Evolutionary conservation across 2,113 vertebrate species (phyloP), one percentile per base, ranked within the genome.

Genomic region (Phoxinus phoxinus): DNA sequence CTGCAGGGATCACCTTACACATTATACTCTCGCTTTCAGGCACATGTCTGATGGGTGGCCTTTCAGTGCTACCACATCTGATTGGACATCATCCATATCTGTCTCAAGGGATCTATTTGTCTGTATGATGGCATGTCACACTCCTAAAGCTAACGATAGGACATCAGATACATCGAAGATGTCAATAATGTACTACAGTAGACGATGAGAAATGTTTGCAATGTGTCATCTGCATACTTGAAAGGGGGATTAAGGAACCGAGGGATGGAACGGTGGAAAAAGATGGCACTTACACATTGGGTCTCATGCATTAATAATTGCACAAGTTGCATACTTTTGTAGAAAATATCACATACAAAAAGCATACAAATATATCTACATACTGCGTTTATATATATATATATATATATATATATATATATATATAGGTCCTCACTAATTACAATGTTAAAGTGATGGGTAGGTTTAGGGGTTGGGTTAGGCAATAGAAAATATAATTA

Each of bases 1-100:
- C 84, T 2, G 87, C 83, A 1, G 44, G 88, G 93, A 93, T 95
- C 91, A 91, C 88, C 93, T 93, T 94, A 93, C 93, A 91, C 91
- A 90, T 89, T 90, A 92, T 91, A 91, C 71, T 87, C 81, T 84
- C 74, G 35, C 63, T 81, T 77, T 85, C 83, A 25, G 67, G 71
- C 76, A 44, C 78, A 85, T 88, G 86, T 81, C 90, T 80, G 15
- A 85, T 80, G 72, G 89, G 87, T 91, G 86, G 90, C 80, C 86
- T 88, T 90, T 88, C 88, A 89, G 74, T 89, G 90, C 76, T 88
- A 78, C 89, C 84, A 85, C 81, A 85, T 90, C 88, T 90, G 90
- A 92, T 91, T 88, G 85, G 90, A 86, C 1, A 46, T 86, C 91
- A 91, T 91, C 92, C 87, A 89, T 91, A 82, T 79, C 84, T 86